A percentile compares a stretch with the other conserved stretches of the same genome.
Evolutionary conservation across 2,113 vertebrate species (phyloP).

Genomic region (Meriones unguiculatus): DNA sequence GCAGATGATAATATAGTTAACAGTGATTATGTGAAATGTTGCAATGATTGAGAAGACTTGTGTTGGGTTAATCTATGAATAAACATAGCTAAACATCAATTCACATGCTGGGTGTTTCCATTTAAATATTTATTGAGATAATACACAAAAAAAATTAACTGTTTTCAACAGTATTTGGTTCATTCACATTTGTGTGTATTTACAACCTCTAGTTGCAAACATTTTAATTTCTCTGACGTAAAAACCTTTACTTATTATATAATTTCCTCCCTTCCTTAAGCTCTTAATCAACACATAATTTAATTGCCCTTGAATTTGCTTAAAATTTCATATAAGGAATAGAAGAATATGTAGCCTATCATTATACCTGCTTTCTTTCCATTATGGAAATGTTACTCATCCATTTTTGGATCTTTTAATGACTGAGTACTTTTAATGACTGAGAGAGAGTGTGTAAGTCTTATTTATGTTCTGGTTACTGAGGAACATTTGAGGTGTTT

Average conservation of each 20-base stretch:
- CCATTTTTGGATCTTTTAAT: background rate
- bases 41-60: background rate
- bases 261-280: background rate
- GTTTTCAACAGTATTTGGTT: background rate
- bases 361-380: background rate
- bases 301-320: background rate
- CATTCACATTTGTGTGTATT: background rate
- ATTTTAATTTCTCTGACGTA: background rate
- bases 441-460: background rate
- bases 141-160: background rate
- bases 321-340: background rate
- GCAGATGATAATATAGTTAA: background rate
- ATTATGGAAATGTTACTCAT: background rate
- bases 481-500: background rate
- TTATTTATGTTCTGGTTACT: no score
- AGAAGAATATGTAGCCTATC: background rate
- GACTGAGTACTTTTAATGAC: no score
- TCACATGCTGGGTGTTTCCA: background rate
- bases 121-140: background rate
- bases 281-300: background rate
- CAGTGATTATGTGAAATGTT: background rate
- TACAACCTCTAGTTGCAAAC: background rate
- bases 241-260: background rate
- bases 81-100: background rate
- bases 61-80: background rate